Evolutionary conservation across 2,888 invertebrate species (phyloP), one percentile per base, ranked within the genome.

Genomic region (Agrypnus murinus): DNA sequence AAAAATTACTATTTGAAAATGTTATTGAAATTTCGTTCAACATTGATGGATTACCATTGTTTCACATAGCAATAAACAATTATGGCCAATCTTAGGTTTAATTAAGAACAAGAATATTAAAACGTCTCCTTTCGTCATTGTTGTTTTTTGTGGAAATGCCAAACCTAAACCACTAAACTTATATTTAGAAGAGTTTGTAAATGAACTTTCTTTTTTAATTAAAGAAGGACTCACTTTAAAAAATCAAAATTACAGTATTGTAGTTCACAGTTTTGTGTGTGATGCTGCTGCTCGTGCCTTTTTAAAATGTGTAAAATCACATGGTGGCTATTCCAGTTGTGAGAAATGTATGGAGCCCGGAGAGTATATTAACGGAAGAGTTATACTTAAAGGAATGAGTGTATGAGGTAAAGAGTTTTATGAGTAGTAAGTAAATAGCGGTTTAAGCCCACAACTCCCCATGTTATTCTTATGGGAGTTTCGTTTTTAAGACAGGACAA

Each of bases 161-260:
- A 75, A 77, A 69, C 75, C 77, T 14, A 40, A 34, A 15, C 71
- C 72, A 12, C 25, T 77, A 43, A 1, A 64, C 25, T 8, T 31
- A 25, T 77, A 43, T 73, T 57, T 76, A 19, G 48, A 74, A 43
- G 65, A 74, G 32, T 74, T 75, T 69, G 60, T 75, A 38, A 62
- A 59, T 59, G 72, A 75, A 69, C 17, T 74, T 15, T 46, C 43
- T 25, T 9, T 43, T 31, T 50, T 73, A 46, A n/a, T 63, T 12
- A 25, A 32, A 32, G 17, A 32, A 31, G 67, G 50, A 43, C 63
- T 67, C 6, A 31, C 10, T 9, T 46, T 63, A 63, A 62, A 60
- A 17, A 10, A 38, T 12, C 67, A 46, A 46, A 15, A 32, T 17
- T 73, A 67, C 63, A 19, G 14, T 31, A 34, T 73, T 10, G 55